Conservation (phyloP, 2,888 invertebrate genomes). For the Mesoligia furuncula region DNA sequence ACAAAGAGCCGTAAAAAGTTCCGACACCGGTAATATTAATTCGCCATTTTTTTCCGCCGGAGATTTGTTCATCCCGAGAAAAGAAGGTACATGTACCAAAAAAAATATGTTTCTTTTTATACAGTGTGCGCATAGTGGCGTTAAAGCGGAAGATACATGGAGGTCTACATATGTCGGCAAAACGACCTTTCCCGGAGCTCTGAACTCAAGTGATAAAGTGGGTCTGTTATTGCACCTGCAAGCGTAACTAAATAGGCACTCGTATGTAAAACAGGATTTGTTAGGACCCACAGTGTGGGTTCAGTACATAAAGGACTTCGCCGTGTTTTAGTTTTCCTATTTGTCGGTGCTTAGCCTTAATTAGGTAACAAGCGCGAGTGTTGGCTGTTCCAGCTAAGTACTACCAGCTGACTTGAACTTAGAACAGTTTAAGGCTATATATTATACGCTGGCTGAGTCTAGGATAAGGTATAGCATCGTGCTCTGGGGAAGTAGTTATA, state of each 20-base stretch:
- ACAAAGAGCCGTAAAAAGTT: slow-evolving; percentile 15
- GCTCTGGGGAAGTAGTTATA: no score
- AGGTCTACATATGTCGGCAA: slow-evolving; percentile 50
- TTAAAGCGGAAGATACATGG: slow-evolving; percentile 42
- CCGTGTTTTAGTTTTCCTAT: slow-evolving; percentile 18
- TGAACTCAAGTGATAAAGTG: slow-evolving; percentile 58
- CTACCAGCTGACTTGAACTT: no score
- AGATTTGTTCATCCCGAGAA: slow-evolving; percentile 15
- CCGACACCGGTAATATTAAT: slow-evolving; percentile 35
- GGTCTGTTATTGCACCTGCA: slow-evolving; percentile 57
- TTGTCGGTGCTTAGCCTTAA: slow-evolving; percentile 21
- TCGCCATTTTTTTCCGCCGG: slow-evolving; percentile 6
- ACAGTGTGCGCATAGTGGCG: slow-evolving; percentile 24
- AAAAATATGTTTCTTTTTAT: slow-evolving; percentile 18
- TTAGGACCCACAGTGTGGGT: slow-evolving; percentile 16
- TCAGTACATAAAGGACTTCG: slow-evolving; percentile 16
- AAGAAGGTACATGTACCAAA: not conserved
- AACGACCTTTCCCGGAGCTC: slow-evolving; percentile 41
- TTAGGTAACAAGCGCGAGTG: not conserved
- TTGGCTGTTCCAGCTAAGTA: not conserved
- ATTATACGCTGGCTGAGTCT: no score
- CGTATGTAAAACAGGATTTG: slow-evolving; percentile 58
- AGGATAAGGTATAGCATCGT: no score
- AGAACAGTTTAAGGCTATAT: no score
- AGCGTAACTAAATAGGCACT: slow-evolving; percentile 53